A percentile compares a stretch with the other conserved stretches of the same genome.
phyloP scores from a whole-genome alignment of 2,113 vertebrate species.

The Cyprinodon tularosa region DNA sequence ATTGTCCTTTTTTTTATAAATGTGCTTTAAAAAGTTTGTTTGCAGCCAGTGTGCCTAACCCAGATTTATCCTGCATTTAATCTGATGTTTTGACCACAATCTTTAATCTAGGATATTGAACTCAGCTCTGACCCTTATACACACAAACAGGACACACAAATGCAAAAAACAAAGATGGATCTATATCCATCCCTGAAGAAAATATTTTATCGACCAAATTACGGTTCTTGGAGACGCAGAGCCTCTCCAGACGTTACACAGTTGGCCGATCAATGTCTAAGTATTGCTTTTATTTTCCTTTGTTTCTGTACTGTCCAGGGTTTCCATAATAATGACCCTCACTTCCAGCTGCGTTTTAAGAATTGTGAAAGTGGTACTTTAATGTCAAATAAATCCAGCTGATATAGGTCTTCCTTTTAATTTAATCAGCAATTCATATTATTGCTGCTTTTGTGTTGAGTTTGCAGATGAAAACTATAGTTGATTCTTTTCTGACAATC shows the following conservation, averaged over 20 bases:
- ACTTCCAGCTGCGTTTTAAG: not conserved
- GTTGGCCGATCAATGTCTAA: not conserved
- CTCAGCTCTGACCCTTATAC: constrained; percentile 4
- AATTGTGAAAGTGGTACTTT: not conserved
- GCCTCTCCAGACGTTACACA: not conserved
- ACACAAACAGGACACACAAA: not conserved
- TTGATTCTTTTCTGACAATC: not conserved
- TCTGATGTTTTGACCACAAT: constrained; percentile 44
- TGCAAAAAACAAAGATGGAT: not conserved
- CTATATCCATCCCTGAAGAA: not conserved
- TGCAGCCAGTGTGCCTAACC: constrained; percentile 5
- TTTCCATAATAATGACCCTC: not conserved
- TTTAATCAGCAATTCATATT: not conserved
- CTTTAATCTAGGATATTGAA: constrained; percentile 29
- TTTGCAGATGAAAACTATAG: not conserved
- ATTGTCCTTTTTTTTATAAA: not conserved
- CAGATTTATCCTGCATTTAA: constrained; percentile 18
- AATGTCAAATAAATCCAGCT: not conserved
- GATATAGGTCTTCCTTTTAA: not conserved
- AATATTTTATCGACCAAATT: not conserved
- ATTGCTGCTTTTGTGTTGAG: not conserved
- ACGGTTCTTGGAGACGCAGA: not conserved
- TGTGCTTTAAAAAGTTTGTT: not conserved
- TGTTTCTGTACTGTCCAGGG: not conserved
- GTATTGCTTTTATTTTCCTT: not conserved